Conservation (phyloP, 2,113 vertebrate species). For the Beaufortia kweichowensis region DNA sequence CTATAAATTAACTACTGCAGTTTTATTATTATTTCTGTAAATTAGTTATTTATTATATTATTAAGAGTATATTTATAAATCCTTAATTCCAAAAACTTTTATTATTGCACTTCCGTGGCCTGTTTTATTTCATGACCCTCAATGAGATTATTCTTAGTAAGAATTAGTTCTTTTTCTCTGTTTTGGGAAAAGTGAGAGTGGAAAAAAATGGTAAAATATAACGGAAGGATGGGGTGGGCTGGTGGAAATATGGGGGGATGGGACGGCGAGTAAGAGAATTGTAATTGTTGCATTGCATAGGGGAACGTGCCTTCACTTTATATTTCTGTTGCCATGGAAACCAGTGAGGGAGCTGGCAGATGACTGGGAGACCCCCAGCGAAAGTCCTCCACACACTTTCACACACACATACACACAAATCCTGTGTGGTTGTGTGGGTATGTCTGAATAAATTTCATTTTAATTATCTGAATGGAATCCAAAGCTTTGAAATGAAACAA, state of each 20-base stretch:
- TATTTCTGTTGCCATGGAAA: constrained; percentile 58
- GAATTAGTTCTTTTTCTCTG: background rate
- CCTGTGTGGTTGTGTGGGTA: constrained; percentile 8
- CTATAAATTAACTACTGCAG: too few species aligned
- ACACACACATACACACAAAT: constrained; percentile 4
- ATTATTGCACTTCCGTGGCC: too few species aligned
- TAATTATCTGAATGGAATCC: constrained; percentile 42
- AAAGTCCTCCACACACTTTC: constrained; percentile 16
- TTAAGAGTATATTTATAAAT: too few species aligned
- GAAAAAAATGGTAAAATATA: constrained; percentile 29
- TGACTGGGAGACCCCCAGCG: constrained; percentile 49
- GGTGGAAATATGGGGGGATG: constrained; percentile 29
- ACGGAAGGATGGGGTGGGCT: constrained; percentile 11
- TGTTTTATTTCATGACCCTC: too few species aligned
- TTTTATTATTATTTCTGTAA: too few species aligned
- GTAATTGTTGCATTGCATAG: constrained; percentile 33
- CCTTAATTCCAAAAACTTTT: too few species aligned
- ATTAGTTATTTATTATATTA: too few species aligned
- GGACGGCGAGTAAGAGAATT: constrained; percentile 7
- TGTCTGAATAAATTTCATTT: constrained; percentile 36
- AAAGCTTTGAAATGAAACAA: constrained; percentile 17
- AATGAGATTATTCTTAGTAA: background rate
- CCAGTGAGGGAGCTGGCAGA: constrained; percentile 32
- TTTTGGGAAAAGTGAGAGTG: constrained; percentile 4
- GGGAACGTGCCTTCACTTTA: constrained; percentile 44